Conservation (phyloP, 2,113 vertebrate genomes). For the Cryptoleucopteryx plumbea region DNA sequence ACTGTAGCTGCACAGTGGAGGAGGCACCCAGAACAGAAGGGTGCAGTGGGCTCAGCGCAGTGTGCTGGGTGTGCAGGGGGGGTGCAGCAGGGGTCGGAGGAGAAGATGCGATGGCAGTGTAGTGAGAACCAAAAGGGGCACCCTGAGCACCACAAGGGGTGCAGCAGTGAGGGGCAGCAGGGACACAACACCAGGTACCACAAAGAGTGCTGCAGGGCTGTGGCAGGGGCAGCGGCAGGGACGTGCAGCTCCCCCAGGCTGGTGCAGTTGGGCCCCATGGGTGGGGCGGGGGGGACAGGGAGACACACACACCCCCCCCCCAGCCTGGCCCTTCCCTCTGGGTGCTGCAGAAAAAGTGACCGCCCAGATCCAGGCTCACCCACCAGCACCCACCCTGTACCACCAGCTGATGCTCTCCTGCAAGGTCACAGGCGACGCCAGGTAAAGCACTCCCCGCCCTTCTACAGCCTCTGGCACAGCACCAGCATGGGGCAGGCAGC, state of each 20-base stretch:
- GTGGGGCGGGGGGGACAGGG: neutral
- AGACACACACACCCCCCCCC: neutral
- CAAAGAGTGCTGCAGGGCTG: too few relatives aligned
- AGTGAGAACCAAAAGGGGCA: neutral
- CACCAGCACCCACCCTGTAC: fast-evolving
- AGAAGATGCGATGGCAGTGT: neutral
- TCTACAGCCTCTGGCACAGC: neutral
- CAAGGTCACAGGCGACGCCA: neutral
- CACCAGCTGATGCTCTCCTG: neutral
- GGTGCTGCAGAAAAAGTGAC: neutral
- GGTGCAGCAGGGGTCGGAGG: neutral
- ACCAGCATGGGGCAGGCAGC: neutral
- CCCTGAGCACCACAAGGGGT: too few relatives aligned
- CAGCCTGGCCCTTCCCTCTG: neutral
- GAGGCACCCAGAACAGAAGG: neutral
- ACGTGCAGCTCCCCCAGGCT: too few relatives aligned
- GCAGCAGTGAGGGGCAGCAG: too few relatives aligned
- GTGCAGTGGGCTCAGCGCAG: neutral
- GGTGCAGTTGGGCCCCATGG: too few relatives aligned
- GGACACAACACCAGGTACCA: too few relatives aligned
- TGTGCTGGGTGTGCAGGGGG: neutral
- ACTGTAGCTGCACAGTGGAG: neutral
- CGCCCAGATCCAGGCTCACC: neutral
- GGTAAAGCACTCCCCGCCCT: neutral
- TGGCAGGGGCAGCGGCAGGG: too few relatives aligned